Evolutionary conservation across 2,113 vertebrate genomes (phyloP), one percentile per base, ranked within the genome.

Genomic region (Hystrix cristata): DNA sequence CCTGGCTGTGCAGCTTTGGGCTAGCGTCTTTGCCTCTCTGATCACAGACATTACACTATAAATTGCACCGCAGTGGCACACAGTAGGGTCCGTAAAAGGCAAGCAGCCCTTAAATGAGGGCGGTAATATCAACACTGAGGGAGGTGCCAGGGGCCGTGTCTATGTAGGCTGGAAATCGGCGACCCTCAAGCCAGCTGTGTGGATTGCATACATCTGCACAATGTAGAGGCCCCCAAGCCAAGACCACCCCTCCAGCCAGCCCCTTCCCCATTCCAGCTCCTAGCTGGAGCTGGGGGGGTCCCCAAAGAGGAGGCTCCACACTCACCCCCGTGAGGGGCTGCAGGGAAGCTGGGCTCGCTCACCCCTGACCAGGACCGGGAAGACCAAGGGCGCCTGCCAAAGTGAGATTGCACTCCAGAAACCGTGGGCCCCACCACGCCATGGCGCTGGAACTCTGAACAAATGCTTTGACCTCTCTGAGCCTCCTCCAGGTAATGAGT

Each of bases 141-240:
- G 2, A 0, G 16, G 4, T 4, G 5, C 53, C 8, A 6, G 5
- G 34, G 55, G 25, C 7, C 34, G 0, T 10, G 3, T 60, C 29
- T 72, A 8, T 48, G 29, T 2, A 18, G 25, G 38, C n/a, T 48
- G 48, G 2, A 29, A 34, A 38, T 14, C 10, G 7, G 0, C 38
- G 8, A 21, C 5, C 25, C 4, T 29, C 43, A 2, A 4, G 0
- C 3, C 21, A 18, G 11, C 74, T 38, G 12, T 25, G 38, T 38
- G 46, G 3, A 13, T 3, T 43, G 2, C 23, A n/a, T 48, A 27
- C 14, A 5, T 1, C 78, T 2, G 18, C 23, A 38, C 38, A 38
- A 38, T 38, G 38, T 3, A 13, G 55, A 90, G 79, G 62, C 31
- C 2, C 57, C n/a, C 59, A 3, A 23, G 57, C 18, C 18, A 18